Conservation (phyloP, 2,888 invertebrate genomes). For the Autographa pulchrina region DNA sequence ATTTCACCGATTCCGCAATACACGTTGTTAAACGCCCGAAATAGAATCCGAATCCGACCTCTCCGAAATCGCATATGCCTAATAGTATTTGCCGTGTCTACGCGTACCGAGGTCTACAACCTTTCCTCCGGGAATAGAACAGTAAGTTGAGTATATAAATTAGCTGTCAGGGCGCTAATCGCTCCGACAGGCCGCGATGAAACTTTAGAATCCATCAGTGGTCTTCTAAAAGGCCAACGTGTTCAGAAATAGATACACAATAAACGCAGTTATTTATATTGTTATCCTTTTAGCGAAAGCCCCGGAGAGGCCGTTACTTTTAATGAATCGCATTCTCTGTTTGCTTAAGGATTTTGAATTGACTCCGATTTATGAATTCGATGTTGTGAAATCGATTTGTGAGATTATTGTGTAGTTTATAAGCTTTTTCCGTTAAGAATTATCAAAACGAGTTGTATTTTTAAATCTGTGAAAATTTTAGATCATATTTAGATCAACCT, state of each 20-base stretch:
- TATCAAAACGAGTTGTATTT: neutral
- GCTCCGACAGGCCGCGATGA: slow-evolving; percentile 88
- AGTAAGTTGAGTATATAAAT: slow-evolving; percentile 89
- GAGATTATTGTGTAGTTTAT: slow-evolving; percentile 34
- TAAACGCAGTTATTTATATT: slow-evolving; percentile 79
- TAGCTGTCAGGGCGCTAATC: slow-evolving; percentile 89
- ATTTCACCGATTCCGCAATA: slow-evolving; percentile 5
- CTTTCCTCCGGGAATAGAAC: slow-evolving; percentile 83
- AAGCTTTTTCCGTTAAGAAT: neutral
- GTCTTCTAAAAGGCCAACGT: slow-evolving; percentile 83
- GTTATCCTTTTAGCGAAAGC: slow-evolving; percentile 82
- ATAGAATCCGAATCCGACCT: slow-evolving; percentile 3
- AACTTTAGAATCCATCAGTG: slow-evolving; percentile 87
- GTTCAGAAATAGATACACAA: slow-evolving; percentile 82
- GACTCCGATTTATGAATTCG: slow-evolving; percentile 58
- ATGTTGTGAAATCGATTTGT: slow-evolving; percentile 42
- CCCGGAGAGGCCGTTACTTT: slow-evolving; percentile 72
- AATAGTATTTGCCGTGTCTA: slow-evolving; percentile 70
- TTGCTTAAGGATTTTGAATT: slow-evolving; percentile 68
- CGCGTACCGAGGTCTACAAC: slow-evolving; percentile 65
- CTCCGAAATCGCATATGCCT: slow-evolving; percentile 27
- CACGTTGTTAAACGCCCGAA: neutral
- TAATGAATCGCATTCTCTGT: slow-evolving; percentile 74
- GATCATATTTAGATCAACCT: too few relatives aligned
- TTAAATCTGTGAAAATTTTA: neutral